Conservation (phyloP, 2,888 invertebrate species). For the Drosophila borborema region DNA sequence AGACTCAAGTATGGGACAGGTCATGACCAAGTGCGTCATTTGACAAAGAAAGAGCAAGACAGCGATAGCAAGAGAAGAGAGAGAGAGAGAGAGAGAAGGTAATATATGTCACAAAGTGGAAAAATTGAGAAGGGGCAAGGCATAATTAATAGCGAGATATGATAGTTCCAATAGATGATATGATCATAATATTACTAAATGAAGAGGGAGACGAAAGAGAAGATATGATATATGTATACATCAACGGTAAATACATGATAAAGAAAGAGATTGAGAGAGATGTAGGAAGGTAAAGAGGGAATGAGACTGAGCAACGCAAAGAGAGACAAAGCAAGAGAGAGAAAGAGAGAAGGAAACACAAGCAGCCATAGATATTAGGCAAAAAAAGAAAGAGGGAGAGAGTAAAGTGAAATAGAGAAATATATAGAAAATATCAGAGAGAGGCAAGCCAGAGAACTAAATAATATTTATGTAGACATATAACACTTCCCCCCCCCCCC, state of each 20-base stretch:
- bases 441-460: background rate
- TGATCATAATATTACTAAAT: background rate
- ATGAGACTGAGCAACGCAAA: background rate
- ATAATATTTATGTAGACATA: background rate
- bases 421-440: background rate
- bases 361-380: too few species aligned
- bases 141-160: background rate
- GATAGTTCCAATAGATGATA: background rate
- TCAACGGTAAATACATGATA: too few species aligned
- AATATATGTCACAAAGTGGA: background rate
- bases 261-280: background rate
- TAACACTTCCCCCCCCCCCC: too few species aligned
- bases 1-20: constrained; percentile 28
- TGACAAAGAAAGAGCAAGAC: background rate
- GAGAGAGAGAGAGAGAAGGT: background rate
- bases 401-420: background rate
- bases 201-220: too few species aligned
- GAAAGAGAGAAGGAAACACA: background rate
- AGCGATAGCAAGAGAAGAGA: background rate
- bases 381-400: too few species aligned
- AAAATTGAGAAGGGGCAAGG: background rate
- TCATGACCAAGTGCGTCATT: constrained; percentile 37
- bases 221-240: too few species aligned
- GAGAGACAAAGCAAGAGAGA: background rate
- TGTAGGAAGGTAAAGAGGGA: background rate